These are phyloP conservation scores for Geothlypis trichas DNA, from an alignment of 2,113 vertebrate species.

Conservation along the genomic window DNA sequence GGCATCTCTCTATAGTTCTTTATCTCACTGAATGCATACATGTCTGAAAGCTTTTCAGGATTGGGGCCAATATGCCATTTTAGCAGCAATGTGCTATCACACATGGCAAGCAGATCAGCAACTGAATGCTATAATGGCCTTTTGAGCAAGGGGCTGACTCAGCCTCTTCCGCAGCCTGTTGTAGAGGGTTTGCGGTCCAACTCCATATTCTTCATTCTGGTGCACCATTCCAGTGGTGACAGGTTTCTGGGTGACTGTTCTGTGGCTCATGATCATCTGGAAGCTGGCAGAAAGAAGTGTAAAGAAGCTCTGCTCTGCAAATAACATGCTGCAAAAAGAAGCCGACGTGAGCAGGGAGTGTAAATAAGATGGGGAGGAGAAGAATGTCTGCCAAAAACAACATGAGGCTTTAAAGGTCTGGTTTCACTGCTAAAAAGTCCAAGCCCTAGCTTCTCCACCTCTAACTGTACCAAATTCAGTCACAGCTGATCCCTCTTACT, in stretches of 20 bases:
- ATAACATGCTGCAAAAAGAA: conserved; percentile 61
- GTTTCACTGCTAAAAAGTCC: conserved; percentile 42
- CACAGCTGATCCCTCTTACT: conserved; percentile 25
- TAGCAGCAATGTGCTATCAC: conserved; percentile 58
- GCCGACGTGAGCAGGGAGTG: conserved; percentile 36
- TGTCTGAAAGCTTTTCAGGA: conserved; percentile 60
- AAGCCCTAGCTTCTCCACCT: conserved; percentile 24
- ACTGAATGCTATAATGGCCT: conserved; percentile 54
- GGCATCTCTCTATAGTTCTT: conserved; percentile 6
- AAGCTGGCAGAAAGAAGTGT: conserved; percentile 63
- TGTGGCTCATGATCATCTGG: conserved; percentile 64
- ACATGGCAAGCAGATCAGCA: conserved; percentile 58
- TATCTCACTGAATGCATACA: conserved; percentile 47
- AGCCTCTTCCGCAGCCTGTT: conserved; percentile 56
- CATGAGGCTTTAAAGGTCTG: conserved; percentile 48
- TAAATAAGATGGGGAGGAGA: conserved; percentile 48
- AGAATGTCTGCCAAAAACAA: conserved; percentile 58
- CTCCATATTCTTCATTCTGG: conserved; percentile 21
- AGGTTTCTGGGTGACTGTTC: conserved; percentile 70
- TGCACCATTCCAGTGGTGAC: conserved; percentile 62
- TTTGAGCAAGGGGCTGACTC: conserved; percentile 62
- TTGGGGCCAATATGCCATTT: conserved; percentile 65
- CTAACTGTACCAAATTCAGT: background rate
- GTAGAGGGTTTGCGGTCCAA: conserved; percentile 12
- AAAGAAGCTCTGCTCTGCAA: conserved; percentile 63